Evolutionary conservation across 2,888 invertebrate genomes (phyloP).

Genomic region (Pseudoips prasinana): DNA sequence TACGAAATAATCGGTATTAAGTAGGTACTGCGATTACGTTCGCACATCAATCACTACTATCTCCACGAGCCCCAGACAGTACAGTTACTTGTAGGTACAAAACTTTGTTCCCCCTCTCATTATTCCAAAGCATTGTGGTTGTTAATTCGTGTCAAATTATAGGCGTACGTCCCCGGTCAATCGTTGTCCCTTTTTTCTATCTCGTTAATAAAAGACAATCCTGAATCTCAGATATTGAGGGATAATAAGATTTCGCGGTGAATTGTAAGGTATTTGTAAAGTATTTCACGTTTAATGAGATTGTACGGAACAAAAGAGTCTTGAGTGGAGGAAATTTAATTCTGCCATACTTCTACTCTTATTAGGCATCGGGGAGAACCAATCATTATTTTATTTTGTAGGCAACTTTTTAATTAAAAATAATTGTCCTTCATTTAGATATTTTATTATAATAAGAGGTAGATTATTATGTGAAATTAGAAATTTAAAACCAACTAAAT

Average conservation of each 20-base stretch:
- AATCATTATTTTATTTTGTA: constrained; percentile 51
- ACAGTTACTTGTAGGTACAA: constrained; percentile 7
- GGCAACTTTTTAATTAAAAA: no score
- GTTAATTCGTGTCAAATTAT: constrained; percentile 33
- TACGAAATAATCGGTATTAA: constrained; percentile 26
- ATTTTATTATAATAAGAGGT: constrained; percentile 1
- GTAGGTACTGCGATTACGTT: constrained; percentile 22
- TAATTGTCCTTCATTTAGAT: no score
- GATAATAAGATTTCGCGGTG: constrained; percentile 56
- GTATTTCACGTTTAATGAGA: constrained; percentile 61
- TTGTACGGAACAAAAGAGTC: constrained; percentile 65
- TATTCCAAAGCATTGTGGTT: constrained; percentile 32
- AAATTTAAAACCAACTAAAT: no score
- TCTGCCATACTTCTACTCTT: constrained; percentile 49
- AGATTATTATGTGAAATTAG: no score
- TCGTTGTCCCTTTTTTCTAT: constrained; percentile 39
- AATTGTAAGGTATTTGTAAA: constrained; percentile 53
- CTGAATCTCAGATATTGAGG: constrained; percentile 46
- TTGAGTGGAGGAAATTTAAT: constrained; percentile 58
- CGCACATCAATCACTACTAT: constrained; percentile 30
- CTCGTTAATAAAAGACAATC: constrained; percentile 42
- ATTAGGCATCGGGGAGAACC: constrained; percentile 50
- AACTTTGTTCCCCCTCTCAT: constrained; percentile 26
- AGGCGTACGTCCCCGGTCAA: constrained; percentile 26
- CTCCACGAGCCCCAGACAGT: constrained; percentile 10